Base-by-base conservation (phyloP, 2,797 vertebrate species). In the Myripristis murdjan region DNA sequence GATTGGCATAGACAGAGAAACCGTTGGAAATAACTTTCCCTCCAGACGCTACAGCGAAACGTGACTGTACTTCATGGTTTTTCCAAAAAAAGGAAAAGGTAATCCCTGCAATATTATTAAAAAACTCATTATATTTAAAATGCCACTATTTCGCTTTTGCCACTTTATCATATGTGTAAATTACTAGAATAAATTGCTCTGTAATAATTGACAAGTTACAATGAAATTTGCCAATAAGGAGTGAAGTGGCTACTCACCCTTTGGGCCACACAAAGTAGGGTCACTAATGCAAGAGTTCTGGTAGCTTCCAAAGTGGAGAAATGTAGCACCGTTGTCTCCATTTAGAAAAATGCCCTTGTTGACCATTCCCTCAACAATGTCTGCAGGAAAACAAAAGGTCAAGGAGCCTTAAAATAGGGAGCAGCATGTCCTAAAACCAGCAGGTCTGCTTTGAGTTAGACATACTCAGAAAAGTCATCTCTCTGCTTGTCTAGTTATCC, bases 31-130 rank as follows among this genome's bases (percentile, higher is more conserved):
- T 92, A 0, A 98, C 95, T 89, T 96, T 96, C 0, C 97, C 97
- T n/a, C 97, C 96, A 1, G 96, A 97, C 0, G 95, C 91, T 0
- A 94, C 31, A 33, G 95, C 77, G 73, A 94, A 95, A 57, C 93
- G 91, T 0, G 95, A 93, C 11, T 91, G 88, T 5, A 77, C 64
- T 57, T 95, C 94, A 0, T 95, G 93, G 51, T 95, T 97, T 92
- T 98, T 98, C 98, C 98, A 99, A 93, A 99, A 99, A 79, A 99
- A 99, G 4, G 98, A 98, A 80, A 99, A 98, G 0, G 97, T 97
- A 41, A 99, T 96, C 20, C 98, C 98, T 99, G 69, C 24, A 64
- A 7, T 31, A 52, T 26, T 16, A 28, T 35, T 15, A 9, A 8
- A 18, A 51, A 26, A 63, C n/a, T n/a, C n/a, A n/a, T n/a, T n/a